These are phyloP conservation scores for Acanthosepion esculentum DNA, from an alignment of 2,888 invertebrate species.

Conservation along the genomic window DNA sequence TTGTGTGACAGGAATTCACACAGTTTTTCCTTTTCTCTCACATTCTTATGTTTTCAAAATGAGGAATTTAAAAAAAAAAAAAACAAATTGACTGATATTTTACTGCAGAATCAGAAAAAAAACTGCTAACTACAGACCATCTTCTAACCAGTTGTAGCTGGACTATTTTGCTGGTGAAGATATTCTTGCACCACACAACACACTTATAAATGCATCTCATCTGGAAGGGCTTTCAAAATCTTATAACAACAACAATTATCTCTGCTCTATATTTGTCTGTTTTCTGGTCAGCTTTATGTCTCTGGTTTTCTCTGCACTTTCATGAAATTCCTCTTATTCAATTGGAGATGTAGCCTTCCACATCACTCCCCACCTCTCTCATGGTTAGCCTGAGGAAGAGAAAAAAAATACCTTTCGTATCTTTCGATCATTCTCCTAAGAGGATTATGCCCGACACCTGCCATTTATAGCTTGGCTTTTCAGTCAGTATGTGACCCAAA, in stretches of 20 bases:
- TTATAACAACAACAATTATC: background rate
- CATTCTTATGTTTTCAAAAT: background rate
- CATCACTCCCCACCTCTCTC: background rate
- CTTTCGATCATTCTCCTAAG: background rate
- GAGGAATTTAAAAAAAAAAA: background rate
- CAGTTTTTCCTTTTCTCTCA: background rate
- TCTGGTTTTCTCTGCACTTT: background rate
- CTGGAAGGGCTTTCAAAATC: slow-evolving; percentile 33
- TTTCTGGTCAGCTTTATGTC: background rate
- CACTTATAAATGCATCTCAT: background rate
- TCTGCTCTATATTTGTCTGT: background rate
- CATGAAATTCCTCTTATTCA: background rate
- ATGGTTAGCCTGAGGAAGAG: background rate
- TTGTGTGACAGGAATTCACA: background rate
- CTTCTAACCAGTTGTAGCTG: background rate
- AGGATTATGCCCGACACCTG: too few species aligned
- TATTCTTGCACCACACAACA: background rate
- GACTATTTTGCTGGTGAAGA: slow-evolving; percentile 16
- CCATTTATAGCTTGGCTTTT: too few species aligned
- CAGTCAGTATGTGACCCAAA: too few species aligned
- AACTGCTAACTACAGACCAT: background rate
- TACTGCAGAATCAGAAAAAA: background rate
- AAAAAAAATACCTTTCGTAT: background rate
- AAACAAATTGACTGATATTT: background rate
- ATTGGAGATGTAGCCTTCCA: background rate